A percentile compares a stretch with the other conserved stretches of the same genome.
Conservation (phyloP, 2,797 vertebrate species). For the Lepidocolaptes lacrymiger region DNA sequence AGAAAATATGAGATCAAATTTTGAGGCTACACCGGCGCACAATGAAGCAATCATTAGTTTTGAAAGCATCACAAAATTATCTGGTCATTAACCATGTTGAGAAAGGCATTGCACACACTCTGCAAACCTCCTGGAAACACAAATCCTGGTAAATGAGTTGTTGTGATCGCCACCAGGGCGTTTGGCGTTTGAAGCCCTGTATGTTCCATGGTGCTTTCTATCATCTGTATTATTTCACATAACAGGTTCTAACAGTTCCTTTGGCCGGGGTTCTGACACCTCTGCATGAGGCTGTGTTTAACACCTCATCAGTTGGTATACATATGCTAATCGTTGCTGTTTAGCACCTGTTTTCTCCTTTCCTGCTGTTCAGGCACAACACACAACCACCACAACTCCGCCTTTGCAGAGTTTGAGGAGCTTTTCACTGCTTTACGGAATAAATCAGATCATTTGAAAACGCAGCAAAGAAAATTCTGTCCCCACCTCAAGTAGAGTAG, state of each 20-base stretch:
- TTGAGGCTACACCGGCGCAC: background rate
- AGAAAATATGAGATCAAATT: background rate
- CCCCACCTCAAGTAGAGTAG: background rate
- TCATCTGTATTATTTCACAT: background rate
- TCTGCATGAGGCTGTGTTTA: constrained; percentile 58
- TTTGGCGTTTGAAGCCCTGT: background rate
- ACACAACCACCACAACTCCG: background rate
- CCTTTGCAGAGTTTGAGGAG: background rate
- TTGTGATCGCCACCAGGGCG: background rate
- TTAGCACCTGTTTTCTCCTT: constrained; percentile 69
- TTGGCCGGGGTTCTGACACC: constrained; percentile 63
- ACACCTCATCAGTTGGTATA: constrained; percentile 48
- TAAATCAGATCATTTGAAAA: background rate
- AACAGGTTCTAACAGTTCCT: background rate
- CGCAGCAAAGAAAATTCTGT: background rate
- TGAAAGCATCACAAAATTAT: background rate
- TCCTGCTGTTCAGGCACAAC: constrained; percentile 58
- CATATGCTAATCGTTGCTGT: constrained; percentile 65
- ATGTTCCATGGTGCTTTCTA: background rate
- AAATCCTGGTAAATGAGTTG: background rate
- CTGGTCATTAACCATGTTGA: background rate
- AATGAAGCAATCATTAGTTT: background rate
- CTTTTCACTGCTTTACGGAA: background rate
- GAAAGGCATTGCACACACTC: background rate
- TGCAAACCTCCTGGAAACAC: background rate